Evolutionary conservation across 2,797 vertebrate species (phyloP), one percentile per base, ranked within the genome.

Genomic region (Bucorvus abyssinicus): DNA sequence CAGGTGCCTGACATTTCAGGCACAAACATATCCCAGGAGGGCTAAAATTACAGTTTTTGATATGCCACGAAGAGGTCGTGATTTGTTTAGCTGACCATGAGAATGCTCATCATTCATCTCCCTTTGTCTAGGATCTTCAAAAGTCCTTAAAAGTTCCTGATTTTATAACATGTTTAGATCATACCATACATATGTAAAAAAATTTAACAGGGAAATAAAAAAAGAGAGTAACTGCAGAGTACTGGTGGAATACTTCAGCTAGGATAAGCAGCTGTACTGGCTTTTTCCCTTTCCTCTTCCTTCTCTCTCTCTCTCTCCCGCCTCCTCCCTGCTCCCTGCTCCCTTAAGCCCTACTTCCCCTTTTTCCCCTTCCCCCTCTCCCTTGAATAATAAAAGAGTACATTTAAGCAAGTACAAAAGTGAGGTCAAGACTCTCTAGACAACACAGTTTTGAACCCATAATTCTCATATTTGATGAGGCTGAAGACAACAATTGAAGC

Each of bases 131-230:
- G 5, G 17, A 77, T 42, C 44, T 68, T 82, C 24, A 55, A 10
- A 89, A 44, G 19, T 63, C 14, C 24, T 56, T 47, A 52, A n/a
- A 67, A 73, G 15, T 29, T 38, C 76, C 21, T 61, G 20, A 17
- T 52, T 91, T 75, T 70, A 14, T 14, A n/a, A 3, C 4, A 5
- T 40, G 5, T 47, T 87, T n/a, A 61, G 27, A 65, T 14, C 13
- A 38, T 26, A 34, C 0, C 0, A 4, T 22, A 18, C 14, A 0
- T 30, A 13, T 6, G 5, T 32, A 42, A 19, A 40, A 52, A 40
- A 63, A 79, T 40, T 40, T 40, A 40, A 40, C 38, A 40, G 38
- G 10, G 3, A n/a, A 38, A 27, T 32, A 45, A 14, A 40, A 10
- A 53, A 44, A 3, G 38, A 52, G 63, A 42, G 3, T 49, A 81